Evolutionary conservation across 2,888 invertebrate genomes (phyloP), one percentile per base, ranked within the genome.

Genomic region (Hydraecia micacea): DNA sequence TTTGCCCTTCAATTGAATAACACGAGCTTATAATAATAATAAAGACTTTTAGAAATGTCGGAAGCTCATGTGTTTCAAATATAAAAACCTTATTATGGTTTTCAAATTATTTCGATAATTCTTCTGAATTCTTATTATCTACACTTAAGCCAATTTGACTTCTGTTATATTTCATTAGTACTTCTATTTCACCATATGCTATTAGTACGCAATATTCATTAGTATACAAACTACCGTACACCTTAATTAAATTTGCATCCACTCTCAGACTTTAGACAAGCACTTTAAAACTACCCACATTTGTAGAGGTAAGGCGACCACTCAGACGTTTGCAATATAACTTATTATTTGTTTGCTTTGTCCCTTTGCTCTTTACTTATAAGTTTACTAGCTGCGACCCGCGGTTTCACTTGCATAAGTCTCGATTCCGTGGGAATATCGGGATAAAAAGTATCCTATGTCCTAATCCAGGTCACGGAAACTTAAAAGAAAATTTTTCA

Each of bases 191-290:
- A 66, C 9, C 36, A 32, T 46, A 52, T 36, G 4, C 15, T 39
- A 15, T 9, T 1, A 36, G 42, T 70, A 42, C 15, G 46, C 49
- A 66, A 66, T 73, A 62, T 67, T 75, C 25, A 74, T 68, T 83
- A 62, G 28, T 60, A 36, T 28, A 28, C 18, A 71, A 75, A 46
- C 55, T 63, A 36, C 79, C 36, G 49, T 52, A 7, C 5, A 15
- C 25, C 32, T 67, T 83, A 52, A 83, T 83, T 73, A 69, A 65
- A 83, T 71, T 79, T 73, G 60, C 66, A 77, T 77, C 32, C 13
- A 70, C 55, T 72, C 74, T 75, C 67, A 76, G 67, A 83, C 65
- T 73, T 67, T 74, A 62, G 32, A 62, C 65, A 80, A 77, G 80
- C 77, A 75, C 42, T 74, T 52, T 67, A 46, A 55, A 72, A 68